phyloP scores from a whole-genome alignment of 2,797 vertebrate species.

The Momotus momota region DNA sequence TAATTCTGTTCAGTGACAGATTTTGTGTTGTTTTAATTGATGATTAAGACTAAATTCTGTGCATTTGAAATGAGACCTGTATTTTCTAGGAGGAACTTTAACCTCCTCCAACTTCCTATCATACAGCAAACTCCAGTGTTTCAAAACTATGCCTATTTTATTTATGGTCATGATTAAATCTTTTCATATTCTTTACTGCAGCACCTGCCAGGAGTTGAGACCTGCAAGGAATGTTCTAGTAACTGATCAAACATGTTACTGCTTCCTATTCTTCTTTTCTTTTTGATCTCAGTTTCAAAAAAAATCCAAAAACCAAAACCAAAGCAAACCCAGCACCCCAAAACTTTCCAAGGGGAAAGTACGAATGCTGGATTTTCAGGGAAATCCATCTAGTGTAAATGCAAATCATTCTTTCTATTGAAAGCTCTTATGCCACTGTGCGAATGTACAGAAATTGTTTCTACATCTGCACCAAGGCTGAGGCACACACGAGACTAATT shows the following conservation, averaged over 20 bases:
- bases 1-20: neutral
- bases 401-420: neutral
- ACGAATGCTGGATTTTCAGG: neutral
- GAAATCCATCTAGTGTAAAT: neutral
- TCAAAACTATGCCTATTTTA: neutral
- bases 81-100: neutral
- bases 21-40: neutral
- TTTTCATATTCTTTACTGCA: neutral
- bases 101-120: neutral
- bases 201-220: neutral
- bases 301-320: neutral
- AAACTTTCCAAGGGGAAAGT: neutral
- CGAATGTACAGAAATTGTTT: neutral
- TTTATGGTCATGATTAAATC: neutral
- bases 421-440: neutral
- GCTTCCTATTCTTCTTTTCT: neutral
- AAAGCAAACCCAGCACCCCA: neutral
- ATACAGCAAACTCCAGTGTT: neutral
- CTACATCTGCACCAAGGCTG: neutral
- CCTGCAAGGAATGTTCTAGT: neutral
- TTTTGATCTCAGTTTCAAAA: neutral
- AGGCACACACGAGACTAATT: neutral
- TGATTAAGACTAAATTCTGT: neutral
- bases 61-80: neutral
- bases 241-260: neutral